These are phyloP conservation scores for Amphibalanus amphitrite DNA, from an alignment of 1,140 invertebrate genomes.

Conservation along the genomic window DNA sequence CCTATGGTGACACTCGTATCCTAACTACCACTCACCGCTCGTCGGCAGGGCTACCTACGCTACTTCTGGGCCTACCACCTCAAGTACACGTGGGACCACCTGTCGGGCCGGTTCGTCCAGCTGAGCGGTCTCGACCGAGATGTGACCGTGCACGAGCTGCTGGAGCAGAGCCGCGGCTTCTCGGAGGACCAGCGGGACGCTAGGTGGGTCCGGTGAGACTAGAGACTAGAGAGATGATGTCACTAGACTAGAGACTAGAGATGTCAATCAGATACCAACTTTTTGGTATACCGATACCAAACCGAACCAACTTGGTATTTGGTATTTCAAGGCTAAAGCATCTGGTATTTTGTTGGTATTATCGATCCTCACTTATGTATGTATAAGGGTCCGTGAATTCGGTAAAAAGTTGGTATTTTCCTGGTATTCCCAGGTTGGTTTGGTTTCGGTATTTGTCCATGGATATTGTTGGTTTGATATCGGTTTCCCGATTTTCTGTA, in stretches of 20 bases:
- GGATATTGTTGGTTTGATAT: not conserved
- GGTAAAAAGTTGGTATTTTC: no score
- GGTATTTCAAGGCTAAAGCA: no score
- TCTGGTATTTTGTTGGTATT: no score
- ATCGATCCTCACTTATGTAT: slow-evolving; percentile 4
- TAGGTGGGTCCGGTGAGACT: slow-evolving; percentile 20
- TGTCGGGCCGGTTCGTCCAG: slow-evolving; percentile 17
- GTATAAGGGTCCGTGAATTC: slow-evolving; percentile 7
- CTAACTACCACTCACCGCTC: slow-evolving; percentile 10
- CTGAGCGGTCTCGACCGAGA: slow-evolving; percentile 25
- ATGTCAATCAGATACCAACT: no score
- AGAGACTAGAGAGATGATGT: not conserved
- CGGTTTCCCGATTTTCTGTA: no score
- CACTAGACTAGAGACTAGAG: not conserved
- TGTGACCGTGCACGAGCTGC: slow-evolving; percentile 24
- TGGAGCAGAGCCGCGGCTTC: slow-evolving; percentile 24
- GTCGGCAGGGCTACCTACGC: slow-evolving; percentile 13
- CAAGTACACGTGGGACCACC: slow-evolving; percentile 23
- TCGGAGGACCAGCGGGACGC: slow-evolving; percentile 21
- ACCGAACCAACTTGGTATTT: not conserved
- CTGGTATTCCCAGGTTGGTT: no score
- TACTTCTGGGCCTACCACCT: slow-evolving; percentile 23
- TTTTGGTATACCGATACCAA: not conserved
- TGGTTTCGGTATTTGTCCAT: no score
- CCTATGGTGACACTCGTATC: slow-evolving; percentile 12